These are phyloP conservation scores for Cinclus mexicanus DNA, from an alignment of 2,113 vertebrate genomes.

Conservation along the genomic window DNA sequence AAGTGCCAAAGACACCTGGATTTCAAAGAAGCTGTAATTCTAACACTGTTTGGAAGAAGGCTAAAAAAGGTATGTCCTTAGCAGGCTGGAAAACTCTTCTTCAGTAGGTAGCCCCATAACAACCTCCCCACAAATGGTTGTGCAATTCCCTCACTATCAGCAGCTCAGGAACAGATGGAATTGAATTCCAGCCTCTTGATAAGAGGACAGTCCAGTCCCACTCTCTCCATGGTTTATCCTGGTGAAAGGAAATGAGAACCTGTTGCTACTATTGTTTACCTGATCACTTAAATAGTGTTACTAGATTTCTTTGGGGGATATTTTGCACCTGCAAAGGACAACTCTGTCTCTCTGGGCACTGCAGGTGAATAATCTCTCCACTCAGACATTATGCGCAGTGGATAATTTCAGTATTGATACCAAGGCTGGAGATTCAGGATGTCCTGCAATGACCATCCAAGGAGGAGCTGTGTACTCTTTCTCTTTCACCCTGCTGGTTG, in stretches of 20 bases:
- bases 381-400: neutral
- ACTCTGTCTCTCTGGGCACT: neutral
- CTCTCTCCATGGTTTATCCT: neutral
- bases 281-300: accelerated
- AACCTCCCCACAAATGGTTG: neutral
- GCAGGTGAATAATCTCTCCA: neutral
- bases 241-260: neutral
- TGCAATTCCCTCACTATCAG: neutral
- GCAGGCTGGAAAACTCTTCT: neutral
- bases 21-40: neutral
- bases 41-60: neutral
- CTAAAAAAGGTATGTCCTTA: neutral
- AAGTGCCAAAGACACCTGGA: neutral
- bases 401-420: neutral
- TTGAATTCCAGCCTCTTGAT: neutral
- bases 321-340: neutral
- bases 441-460: neutral
- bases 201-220: neutral
- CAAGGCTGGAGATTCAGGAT: neutral
- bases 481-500: neutral
- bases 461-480: neutral
- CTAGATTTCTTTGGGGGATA: neutral
- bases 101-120: neutral
- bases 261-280: neutral
- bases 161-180: neutral